Conservation (phyloP, 2,797 vertebrate species). For the Anomalospiza imberbis region DNA sequence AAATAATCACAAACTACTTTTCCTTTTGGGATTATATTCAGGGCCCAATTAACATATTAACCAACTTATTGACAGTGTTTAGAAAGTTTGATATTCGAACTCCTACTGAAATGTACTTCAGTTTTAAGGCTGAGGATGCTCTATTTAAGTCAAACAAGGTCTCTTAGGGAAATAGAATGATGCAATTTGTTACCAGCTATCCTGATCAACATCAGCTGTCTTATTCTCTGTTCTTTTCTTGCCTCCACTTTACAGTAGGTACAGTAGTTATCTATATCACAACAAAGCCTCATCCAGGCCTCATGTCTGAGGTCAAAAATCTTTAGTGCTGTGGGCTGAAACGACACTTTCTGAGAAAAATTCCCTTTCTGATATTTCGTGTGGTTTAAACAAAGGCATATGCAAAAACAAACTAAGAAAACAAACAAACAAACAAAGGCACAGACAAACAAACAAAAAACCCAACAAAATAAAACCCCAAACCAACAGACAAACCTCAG, state of each 20-base stretch:
- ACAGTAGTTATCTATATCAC: neutral
- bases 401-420: neutral
- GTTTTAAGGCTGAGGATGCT: neutral
- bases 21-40: neutral
- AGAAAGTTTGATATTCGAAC: constrained; percentile 7
- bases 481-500: neutral
- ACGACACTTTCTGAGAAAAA: neutral
- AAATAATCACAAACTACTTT: constrained; percentile 6
- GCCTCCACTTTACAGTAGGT: neutral
- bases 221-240: neutral
- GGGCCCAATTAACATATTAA: constrained; percentile 1
- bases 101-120: neutral
- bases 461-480: too few relatives aligned
- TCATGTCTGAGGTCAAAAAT: neutral
- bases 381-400: neutral
- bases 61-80: neutral
- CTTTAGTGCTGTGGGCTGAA: neutral
- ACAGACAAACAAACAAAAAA: neutral
- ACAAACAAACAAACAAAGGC: neutral
- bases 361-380: neutral
- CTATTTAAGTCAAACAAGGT: neutral
- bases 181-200: neutral
- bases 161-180: neutral
- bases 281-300: neutral
- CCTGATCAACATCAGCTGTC: neutral